These are phyloP conservation scores for Hemibagrus guttatus DNA, from an alignment of 2,797 vertebrate genomes.

Conservation along the genomic window DNA sequence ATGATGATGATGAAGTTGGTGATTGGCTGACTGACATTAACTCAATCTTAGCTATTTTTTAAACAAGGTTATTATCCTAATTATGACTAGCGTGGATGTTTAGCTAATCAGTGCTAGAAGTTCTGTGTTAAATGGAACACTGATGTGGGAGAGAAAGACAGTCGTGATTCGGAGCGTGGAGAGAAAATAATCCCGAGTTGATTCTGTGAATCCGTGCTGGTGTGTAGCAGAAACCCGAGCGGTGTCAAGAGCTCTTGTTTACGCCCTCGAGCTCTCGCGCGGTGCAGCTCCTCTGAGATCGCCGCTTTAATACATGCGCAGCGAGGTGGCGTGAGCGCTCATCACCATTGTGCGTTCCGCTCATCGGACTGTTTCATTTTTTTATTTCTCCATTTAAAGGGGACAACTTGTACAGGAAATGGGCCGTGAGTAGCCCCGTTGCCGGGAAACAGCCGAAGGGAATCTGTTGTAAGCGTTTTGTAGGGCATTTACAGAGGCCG, in stretches of 20 bases:
- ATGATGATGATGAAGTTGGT: neutral
- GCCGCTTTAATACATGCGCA: constrained; percentile 26
- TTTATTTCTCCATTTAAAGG: constrained; percentile 27
- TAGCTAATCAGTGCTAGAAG: neutral
- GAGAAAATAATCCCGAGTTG: constrained; percentile 50
- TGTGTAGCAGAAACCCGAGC: constrained; percentile 45
- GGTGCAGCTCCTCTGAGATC: constrained; percentile 24
- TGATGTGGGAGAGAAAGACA: neutral
- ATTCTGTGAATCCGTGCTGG: constrained; percentile 50
- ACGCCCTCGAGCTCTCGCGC: constrained; percentile 42
- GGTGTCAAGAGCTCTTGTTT: constrained; percentile 46
- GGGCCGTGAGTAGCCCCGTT: constrained; percentile 33
- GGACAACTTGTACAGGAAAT: constrained; percentile 32
- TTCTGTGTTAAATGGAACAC: neutral
- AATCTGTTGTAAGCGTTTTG: constrained; percentile 30
- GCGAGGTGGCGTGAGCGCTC: constrained; percentile 46
- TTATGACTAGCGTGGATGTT: neutral
- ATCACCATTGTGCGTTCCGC: constrained; percentile 20
- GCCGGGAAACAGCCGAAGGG: constrained; percentile 54
- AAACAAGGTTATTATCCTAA: neutral
- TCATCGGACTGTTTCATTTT: neutral
- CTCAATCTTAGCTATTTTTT: neutral
- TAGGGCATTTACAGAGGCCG: constrained; percentile 48
- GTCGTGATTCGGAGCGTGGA: neutral
- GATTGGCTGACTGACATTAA: neutral